phyloP scores from a whole-genome alignment of 2,797 vertebrate species.

The Bradypodion pumilum region DNA sequence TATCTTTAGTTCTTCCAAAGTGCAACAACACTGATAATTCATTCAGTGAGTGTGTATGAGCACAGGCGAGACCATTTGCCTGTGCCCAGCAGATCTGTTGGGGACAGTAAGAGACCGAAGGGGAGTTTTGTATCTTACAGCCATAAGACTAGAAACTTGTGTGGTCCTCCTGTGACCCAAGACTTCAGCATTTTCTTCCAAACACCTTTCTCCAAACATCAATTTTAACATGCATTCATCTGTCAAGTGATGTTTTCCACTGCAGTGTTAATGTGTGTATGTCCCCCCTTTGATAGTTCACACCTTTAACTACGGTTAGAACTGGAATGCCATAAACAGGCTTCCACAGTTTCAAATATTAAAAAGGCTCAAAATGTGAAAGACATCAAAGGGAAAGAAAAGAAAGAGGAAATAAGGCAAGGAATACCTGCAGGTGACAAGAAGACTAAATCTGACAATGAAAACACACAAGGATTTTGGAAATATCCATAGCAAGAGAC shows the following conservation, averaged over 20 bases:
- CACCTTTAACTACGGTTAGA: slow-evolving; percentile 68
- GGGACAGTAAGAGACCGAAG: not conserved
- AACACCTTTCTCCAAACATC: slow-evolving; percentile 63
- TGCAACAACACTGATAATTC: not conserved
- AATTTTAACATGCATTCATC: slow-evolving; percentile 62
- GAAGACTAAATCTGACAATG: not conserved
- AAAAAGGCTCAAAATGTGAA: slow-evolving; percentile 65
- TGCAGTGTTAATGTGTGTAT: slow-evolving; percentile 63
- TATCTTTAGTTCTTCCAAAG: not conserved
- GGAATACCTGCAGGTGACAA: slow-evolving; percentile 34
- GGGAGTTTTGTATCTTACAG: slow-evolving; percentile 35
- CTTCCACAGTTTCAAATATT: slow-evolving; percentile 57
- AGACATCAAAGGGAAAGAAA: slow-evolving; percentile 37
- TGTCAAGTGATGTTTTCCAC: slow-evolving; percentile 61
- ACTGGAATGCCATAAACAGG: slow-evolving; percentile 64
- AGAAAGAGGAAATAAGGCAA: not conserved
- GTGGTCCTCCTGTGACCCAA: slow-evolving; percentile 56
- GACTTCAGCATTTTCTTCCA: slow-evolving; percentile 54
- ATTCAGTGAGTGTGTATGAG: not conserved
- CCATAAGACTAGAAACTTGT: slow-evolving; percentile 49
- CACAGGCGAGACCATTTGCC: not conserved
- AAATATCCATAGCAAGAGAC: slow-evolving; percentile 20
- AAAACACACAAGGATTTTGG: slow-evolving; percentile 23
- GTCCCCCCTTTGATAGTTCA: slow-evolving; percentile 63
- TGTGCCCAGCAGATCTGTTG: not conserved